Percentiles rank a stretch among this genome's conserved stretches.
Evolutionary conservation across 2,113 vertebrate genomes (phyloP).

Genomic region (Sminthopsis crassicaudata): DNA sequence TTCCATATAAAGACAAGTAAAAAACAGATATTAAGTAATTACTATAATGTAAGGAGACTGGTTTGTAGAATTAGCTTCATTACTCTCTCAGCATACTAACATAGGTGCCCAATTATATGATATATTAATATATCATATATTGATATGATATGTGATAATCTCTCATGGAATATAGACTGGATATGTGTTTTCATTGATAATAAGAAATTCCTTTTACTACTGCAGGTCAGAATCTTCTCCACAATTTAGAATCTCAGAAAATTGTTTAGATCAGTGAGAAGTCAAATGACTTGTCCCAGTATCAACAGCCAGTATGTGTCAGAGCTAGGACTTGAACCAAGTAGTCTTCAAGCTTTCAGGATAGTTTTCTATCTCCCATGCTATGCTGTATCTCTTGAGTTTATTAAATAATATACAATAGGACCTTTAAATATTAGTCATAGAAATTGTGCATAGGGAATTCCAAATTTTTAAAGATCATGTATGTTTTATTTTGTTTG

Average conservation of each 20-base stretch:
- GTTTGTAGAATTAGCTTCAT: not conserved
- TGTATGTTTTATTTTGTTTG: not conserved
- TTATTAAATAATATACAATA: not conserved
- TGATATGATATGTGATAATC: no score
- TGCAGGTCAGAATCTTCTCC: not conserved
- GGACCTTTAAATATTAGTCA: not conserved
- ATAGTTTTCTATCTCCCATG: not conserved
- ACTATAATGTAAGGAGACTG: no score
- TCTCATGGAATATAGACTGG: not conserved
- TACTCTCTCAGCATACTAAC: not conserved
- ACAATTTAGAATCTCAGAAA: not conserved
- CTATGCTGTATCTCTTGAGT: not conserved
- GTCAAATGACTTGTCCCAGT: not conserved
- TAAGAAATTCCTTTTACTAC: not conserved
- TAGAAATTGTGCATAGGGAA: not conserved
- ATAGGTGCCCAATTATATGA: not conserved
- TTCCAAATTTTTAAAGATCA: not conserved
- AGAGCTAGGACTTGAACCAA: no score
- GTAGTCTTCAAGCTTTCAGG: no score
- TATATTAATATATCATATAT: no score
- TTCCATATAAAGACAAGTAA: no score
- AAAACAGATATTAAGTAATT: no score
- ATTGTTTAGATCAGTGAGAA: not conserved
- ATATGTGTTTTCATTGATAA: not conserved
- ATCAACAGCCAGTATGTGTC: not conserved